Conservation (phyloP, 2,888 invertebrate genomes). For the Thera obeliscata region DNA sequence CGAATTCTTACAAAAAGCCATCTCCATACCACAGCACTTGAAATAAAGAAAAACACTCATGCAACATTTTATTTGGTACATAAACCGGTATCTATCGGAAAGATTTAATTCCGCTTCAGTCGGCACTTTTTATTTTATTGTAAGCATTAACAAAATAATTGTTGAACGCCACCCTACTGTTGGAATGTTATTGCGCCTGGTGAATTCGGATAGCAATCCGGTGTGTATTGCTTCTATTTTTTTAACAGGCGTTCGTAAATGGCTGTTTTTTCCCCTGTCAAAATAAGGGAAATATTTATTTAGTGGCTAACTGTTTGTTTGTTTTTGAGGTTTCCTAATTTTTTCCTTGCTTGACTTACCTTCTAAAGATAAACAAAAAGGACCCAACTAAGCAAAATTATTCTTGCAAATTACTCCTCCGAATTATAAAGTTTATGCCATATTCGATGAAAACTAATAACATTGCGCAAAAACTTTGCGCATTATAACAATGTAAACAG, state of each 20-base stretch:
- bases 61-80: conserved; percentile 67
- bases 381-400: too few species aligned
- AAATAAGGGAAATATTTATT: neutral
- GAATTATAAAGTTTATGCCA: too few species aligned
- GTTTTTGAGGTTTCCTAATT: too few species aligned
- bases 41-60: conserved; percentile 58
- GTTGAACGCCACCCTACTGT: conserved; percentile 24
- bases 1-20: conserved; percentile 10
- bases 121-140: conserved; percentile 77
- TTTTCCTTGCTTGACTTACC: too few species aligned
- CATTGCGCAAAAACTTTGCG: conserved; percentile 14
- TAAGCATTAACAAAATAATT: conserved; percentile 67
- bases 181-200: conserved; percentile 60
- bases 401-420: too few species aligned
- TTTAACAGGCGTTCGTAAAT: conserved; percentile 41
- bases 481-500: conserved; percentile 20
- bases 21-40: conserved; percentile 24
- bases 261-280: neutral
- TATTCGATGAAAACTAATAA: neutral
- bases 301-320: too few species aligned
- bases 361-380: too few species aligned
- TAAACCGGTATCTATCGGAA: conserved; percentile 67
- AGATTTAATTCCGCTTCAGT: conserved; percentile 72
- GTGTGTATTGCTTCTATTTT: conserved; percentile 40
- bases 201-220: conserved; percentile 60